Conservation (phyloP, 2,888 invertebrate genomes). For the Athalia circularis region DNA sequence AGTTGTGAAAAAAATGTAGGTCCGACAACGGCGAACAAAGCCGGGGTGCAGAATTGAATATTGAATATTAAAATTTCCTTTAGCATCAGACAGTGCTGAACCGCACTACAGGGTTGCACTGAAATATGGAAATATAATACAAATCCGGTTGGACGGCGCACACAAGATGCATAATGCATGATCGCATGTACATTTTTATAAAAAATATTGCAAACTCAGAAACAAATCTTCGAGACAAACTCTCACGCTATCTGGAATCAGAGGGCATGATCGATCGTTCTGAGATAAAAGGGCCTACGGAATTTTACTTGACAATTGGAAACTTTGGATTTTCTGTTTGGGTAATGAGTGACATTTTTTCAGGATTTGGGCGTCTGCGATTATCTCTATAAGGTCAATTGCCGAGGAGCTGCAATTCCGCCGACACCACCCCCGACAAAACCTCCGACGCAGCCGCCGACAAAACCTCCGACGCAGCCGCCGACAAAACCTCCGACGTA, state of each 20-base stretch:
- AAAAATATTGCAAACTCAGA: background rate
- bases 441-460: slow-evolving; percentile 42
- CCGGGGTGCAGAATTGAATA: slow-evolving; percentile 16
- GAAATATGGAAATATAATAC: slow-evolving; percentile 30
- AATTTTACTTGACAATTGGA: too few species aligned
- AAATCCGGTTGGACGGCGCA: slow-evolving; percentile 3
- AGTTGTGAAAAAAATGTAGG: slow-evolving; percentile 7
- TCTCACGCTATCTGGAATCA: too few species aligned
- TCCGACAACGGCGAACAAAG: slow-evolving; percentile 6
- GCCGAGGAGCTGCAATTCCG: slow-evolving; percentile 71
- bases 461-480: slow-evolving; percentile 47
- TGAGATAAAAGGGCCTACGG: too few species aligned
- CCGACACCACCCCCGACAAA: slow-evolving; percentile 56
- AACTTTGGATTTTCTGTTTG: too few species aligned
- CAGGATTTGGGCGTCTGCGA: slow-evolving; percentile 81
- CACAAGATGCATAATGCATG: slow-evolving; percentile 21
- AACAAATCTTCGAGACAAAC: slow-evolving; percentile 32
- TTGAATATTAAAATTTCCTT: slow-evolving; percentile 16
- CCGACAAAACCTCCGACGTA: slow-evolving; percentile 53
- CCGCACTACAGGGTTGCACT: background rate
- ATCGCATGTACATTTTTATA: background rate
- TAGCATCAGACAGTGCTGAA: background rate
- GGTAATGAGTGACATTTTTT: slow-evolving; percentile 57
- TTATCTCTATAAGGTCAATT: slow-evolving; percentile 79
- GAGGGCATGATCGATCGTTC: too few species aligned